These are phyloP conservation scores for Chloropsis hardwickii DNA, from an alignment of 2,113 vertebrate genomes.

Conservation along the genomic window DNA sequence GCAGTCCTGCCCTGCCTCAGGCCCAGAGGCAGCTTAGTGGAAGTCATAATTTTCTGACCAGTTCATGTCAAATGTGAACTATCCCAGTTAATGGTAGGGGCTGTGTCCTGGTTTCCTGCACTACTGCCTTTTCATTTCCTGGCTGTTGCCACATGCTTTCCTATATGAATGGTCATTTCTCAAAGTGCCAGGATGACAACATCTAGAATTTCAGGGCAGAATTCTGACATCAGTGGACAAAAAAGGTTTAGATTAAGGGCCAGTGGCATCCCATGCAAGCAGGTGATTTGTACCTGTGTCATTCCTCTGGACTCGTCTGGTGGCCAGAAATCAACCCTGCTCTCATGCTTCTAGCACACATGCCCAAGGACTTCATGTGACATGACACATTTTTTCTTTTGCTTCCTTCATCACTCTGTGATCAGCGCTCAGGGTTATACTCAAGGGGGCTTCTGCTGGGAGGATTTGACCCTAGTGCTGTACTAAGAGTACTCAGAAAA, in stretches of 20 bases:
- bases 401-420: background rate
- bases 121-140: background rate
- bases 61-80: fast-evolving
- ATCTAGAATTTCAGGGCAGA: background rate
- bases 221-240: background rate
- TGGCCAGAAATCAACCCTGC: background rate
- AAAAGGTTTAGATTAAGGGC: background rate
- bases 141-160: background rate
- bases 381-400: background rate
- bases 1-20: background rate
- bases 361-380: background rate
- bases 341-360: background rate
- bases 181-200: background rate
- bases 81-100: background rate
- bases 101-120: background rate
- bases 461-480: background rate
- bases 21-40: fast-evolving
- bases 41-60: background rate
- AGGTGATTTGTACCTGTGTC: background rate
- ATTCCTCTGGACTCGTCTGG: background rate
- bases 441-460: background rate
- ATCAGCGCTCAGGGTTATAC: background rate
- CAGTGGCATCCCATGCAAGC: background rate
- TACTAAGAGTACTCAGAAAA: background rate
- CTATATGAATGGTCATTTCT: background rate